Percentiles rank a stretch among this genome's conserved stretches.
Conservation (phyloP, 2,113 vertebrate species). For the Maccullochella peelii region DNA sequence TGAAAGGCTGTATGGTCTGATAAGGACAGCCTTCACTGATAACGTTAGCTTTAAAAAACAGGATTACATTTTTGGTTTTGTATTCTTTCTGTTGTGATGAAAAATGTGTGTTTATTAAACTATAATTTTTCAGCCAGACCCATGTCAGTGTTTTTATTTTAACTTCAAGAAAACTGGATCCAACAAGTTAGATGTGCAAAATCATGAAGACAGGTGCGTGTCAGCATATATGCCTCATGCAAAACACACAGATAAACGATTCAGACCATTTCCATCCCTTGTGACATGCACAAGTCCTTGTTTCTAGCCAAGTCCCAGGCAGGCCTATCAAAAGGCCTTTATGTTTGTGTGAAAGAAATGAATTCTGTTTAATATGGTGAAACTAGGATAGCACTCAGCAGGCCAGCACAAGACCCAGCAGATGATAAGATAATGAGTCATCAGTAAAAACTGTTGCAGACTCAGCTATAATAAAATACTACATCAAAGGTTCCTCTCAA, state of each 20-base stretch:
- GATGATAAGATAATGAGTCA: constrained; percentile 57
- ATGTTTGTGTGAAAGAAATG: constrained; percentile 37
- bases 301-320: constrained; percentile 26
- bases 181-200: not conserved
- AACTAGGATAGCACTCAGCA: constrained; percentile 39
- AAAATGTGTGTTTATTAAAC: not conserved
- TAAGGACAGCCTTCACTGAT: not conserved
- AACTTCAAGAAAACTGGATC: not conserved
- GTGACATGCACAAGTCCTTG: constrained; percentile 57
- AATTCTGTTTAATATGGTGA: constrained; percentile 33
- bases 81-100: not conserved
- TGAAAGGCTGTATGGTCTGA: not conserved
- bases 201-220: too few relatives aligned
- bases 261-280: constrained; percentile 46
- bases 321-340: constrained; percentile 56
- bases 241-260: constrained; percentile 15
- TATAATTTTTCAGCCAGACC: not conserved
- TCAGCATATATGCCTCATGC: not conserved
- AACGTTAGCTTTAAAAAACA: not conserved
- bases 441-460: constrained; percentile 27
- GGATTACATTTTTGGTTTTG: not conserved
- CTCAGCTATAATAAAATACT: constrained; percentile 25
- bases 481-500: constrained; percentile 9
- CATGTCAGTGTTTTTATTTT: not conserved
- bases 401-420: constrained; percentile 42